Base-by-base conservation (phyloP, 2,113 vertebrate species). In the Grus americana region DNA sequence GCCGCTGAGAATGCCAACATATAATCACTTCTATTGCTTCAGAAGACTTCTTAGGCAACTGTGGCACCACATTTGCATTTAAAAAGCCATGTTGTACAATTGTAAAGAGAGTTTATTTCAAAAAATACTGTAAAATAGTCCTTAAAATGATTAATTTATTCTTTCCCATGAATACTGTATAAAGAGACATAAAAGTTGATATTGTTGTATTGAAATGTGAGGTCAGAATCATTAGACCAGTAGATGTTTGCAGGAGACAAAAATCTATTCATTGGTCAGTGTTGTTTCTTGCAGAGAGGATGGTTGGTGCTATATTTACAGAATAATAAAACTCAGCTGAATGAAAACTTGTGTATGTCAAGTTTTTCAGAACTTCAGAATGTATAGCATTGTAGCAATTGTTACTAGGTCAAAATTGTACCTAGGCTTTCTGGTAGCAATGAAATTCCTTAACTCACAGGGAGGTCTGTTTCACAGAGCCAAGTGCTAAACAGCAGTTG, bases 1-100 rank as follows among this genome's bases (percentile, higher is more conserved):
- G 73, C 87, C 0, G 5, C 93, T 91, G 95, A 95, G 95, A 98
- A 97, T 98, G 93, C 92, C 95, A 97, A 96, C 92, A 96, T 86
- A 91, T 95, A 98, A 98, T 96, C 96, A 91, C 57, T 91, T 92
- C 74, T 79, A 73, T 90, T 95, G 83, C 96, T 95, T 92, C 81
- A 67, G 93, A 95, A 96, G 80, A 70, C 67, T 95, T 93, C 97
- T 97, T 93, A 95, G 91, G 78, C 95, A 97, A 75, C 62, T 30
- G 8, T 57, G 57, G 67, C 82, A 79, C 32, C 86, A 78, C 83
- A 97, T 98, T 98, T 97, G 79, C 91, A 97, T 98, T 97, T 97
- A 84, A 97, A 98, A 98, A 96, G 32, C 24, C 75, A 75, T 84
- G 75, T 57, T 95, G 82, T 73, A 52, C 74, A 82, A 91, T 94